Evolutionary conservation across 2,113 vertebrate genomes (phyloP).

Genomic region (Pelusios castaneus): DNA sequence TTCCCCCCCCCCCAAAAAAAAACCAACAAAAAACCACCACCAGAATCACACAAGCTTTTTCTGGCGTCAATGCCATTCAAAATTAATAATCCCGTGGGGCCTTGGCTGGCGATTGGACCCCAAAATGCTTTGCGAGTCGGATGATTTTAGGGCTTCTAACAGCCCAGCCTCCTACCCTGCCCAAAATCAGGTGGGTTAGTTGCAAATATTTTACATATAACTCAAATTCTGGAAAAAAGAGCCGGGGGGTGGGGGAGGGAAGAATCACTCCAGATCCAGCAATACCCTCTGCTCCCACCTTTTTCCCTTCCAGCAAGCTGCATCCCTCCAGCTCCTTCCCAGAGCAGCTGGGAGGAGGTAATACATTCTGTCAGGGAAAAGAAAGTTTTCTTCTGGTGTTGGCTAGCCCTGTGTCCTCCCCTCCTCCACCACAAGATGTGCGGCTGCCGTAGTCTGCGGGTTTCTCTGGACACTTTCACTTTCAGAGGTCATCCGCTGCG

Average conservation of each 20-base stretch:
- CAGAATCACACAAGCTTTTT: background rate
- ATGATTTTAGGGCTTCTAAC: background rate
- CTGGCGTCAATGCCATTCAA: background rate
- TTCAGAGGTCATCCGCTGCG: background rate
- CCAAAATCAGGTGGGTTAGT: background rate
- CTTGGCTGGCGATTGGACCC: background rate
- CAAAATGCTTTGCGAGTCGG: background rate
- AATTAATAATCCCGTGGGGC: background rate
- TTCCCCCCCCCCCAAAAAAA: no score
- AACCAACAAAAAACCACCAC: no score
- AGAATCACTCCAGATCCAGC: background rate
- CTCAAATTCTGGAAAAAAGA: background rate
- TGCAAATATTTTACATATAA: background rate
- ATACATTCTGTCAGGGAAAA: background rate
- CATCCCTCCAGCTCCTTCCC: background rate
- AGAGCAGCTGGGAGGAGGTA: background rate
- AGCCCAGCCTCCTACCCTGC: background rate
- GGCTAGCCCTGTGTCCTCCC: conserved; percentile 22
- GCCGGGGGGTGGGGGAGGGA: no score
- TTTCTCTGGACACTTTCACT: conserved; percentile 54
- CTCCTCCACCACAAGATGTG: conserved; percentile 42
- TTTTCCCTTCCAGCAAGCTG: background rate
- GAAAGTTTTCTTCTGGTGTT: background rate
- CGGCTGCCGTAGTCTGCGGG: conserved; percentile 42
- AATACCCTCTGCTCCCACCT: background rate